These are phyloP conservation scores for Takifugu rubripes DNA, from an alignment of 2,797 vertebrate genomes.

Conservation along the genomic window DNA sequence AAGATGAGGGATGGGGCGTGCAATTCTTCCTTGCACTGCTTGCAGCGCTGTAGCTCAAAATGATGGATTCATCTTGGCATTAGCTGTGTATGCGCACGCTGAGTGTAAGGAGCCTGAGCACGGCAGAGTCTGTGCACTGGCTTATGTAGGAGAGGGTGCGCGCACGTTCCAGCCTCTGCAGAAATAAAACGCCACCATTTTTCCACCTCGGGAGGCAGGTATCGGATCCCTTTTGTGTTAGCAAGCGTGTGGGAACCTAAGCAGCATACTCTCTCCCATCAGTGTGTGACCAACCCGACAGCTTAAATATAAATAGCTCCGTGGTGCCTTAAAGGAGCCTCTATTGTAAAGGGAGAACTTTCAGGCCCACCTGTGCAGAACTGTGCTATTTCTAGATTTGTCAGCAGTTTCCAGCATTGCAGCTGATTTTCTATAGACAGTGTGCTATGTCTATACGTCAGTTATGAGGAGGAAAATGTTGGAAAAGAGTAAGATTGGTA, in stretches of 20 bases:
- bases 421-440: no score
- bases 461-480: no score
- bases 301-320: constrained; percentile 16
- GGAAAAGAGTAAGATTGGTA: no score
- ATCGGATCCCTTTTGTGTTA: constrained; percentile 35
- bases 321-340: constrained; percentile 3
- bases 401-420: no score
- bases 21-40: constrained; percentile 46
- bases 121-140: constrained; percentile 18
- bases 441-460: no score
- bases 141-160: constrained; percentile 28
- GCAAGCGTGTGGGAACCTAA: constrained; percentile 31
- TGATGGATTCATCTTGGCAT: constrained; percentile 66
- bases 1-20: constrained; percentile 61
- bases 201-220: constrained; percentile 28
- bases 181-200: constrained; percentile 40
- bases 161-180: constrained; percentile 39
- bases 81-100: constrained; percentile 42
- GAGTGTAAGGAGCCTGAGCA: constrained; percentile 26
- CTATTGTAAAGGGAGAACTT: neutral
- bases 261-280: constrained; percentile 27
- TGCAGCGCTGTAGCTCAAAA: constrained; percentile 69
- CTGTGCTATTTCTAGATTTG: no score
- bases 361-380: no score
- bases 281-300: constrained; percentile 7